Percentiles rank a stretch among this genome's conserved stretches.
phyloP scores from a whole-genome alignment of 2,888 invertebrate genomes.

The Pheosia gnoma region DNA sequence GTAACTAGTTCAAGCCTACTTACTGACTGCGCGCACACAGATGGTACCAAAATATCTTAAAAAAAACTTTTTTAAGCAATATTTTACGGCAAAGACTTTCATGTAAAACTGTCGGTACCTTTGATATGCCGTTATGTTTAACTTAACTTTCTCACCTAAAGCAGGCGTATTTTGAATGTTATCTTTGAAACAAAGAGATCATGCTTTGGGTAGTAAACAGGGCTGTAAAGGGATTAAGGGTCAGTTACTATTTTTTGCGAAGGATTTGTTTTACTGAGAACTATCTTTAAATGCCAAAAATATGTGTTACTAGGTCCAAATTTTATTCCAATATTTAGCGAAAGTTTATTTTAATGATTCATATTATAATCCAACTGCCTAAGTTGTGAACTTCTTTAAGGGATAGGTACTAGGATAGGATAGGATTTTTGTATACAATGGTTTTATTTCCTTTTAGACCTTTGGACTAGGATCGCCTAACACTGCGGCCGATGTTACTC shows the following conservation, averaged over 20 bases:
- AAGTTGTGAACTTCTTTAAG: too few species aligned
- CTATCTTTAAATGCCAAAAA: neutral
- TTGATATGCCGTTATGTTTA: neutral
- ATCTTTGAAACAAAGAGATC: neutral
- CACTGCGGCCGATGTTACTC: too few species aligned
- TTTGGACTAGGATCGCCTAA: too few species aligned
- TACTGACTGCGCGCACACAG: neutral
- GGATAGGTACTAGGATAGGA: too few species aligned
- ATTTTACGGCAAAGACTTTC: neutral
- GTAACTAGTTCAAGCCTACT: too few species aligned
- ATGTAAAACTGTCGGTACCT: neutral
- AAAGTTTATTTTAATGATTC: too few species aligned
- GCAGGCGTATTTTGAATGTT: neutral
- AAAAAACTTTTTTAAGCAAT: neutral
- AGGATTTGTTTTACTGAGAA: conserved; percentile 1
- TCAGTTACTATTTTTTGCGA: neutral
- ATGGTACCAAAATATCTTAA: neutral
- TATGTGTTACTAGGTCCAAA: neutral
- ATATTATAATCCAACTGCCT: too few species aligned
- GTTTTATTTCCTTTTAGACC: too few species aligned
- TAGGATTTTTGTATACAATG: too few species aligned
- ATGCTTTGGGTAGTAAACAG: neutral
- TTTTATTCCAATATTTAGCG: neutral
- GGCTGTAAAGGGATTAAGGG: conserved; percentile 2
- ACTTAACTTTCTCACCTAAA: conserved; percentile 4